Base-by-base conservation (phyloP, 2,113 vertebrate species). In the Pterocles orientalis region DNA sequence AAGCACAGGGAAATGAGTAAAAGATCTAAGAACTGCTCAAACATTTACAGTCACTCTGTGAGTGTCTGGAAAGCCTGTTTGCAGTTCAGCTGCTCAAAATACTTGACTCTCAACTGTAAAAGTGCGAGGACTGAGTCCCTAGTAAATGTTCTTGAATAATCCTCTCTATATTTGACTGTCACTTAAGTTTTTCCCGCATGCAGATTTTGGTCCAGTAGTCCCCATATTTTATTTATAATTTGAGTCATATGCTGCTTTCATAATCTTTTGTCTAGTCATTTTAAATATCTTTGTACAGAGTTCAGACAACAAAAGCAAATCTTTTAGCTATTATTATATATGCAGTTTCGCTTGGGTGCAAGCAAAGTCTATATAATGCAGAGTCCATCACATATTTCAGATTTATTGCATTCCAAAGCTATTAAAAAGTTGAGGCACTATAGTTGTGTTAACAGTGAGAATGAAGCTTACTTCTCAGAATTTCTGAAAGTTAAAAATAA, bases 241-340 rank as follows among this genome's bases (percentile, higher is more conserved):
- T 50, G 61, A 81, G 86, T 94, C 88, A 93, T 47, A 76, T 93
- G 65, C 83, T 81, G 48, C 69, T 95, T 91, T 82, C 86, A 29
- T 78, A 84, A 93, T 88, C 95, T 96, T 95, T 93, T 96, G 88
- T 93, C 88, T 84, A 93, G 86, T 93, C 88, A 96, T 82, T 94
- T 94, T 64, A 91, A 92, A 71, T 25, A 88, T 78, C 53, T 86
- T 71, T 65, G n/a, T 58, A 69, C 25, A 53, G 64, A 71, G 92
- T 75, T 82, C 61, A 69, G 64, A 41, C 36, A 66, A 62, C 18
- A 81, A 71, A 18, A 86, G 34, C 0, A 12, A 75, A 84, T 71
- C 25, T 81, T 84, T 10, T n/a, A 39, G 41, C 70, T 83, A 29
- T 60, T 78, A 76, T 16, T 86, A 21, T 54, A 50, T 33, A 70